Conservation (phyloP, 1,140 invertebrate species). For the Solen grandis region DNA sequence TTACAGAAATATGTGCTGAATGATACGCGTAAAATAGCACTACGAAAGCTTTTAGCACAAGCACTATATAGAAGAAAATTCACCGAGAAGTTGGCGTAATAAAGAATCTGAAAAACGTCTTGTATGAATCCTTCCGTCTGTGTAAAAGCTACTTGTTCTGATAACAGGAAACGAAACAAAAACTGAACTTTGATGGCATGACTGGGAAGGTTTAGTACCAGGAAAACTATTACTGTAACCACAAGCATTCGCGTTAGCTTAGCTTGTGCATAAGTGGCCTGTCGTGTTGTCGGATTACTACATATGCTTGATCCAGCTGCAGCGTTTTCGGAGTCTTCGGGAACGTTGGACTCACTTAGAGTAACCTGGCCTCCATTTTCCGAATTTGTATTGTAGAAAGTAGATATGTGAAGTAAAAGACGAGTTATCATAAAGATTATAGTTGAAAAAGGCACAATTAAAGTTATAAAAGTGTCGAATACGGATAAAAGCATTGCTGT, state of each 20-base stretch:
- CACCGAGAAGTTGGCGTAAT: slow-evolving; percentile 91
- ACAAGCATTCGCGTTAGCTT: slow-evolving; percentile 91
- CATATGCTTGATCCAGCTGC: background rate
- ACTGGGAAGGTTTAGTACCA: slow-evolving; percentile 88
- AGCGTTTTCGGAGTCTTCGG: background rate
- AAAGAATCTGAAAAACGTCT: slow-evolving; percentile 84
- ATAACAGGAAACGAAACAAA: slow-evolving; percentile 62
- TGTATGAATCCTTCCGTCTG: slow-evolving; percentile 80
- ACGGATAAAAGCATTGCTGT: slow-evolving; percentile 82
- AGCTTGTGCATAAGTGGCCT: slow-evolving; percentile 82
- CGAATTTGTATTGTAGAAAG: slow-evolving; percentile 33
- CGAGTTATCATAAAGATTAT: slow-evolving; percentile 84
- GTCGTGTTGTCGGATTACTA: background rate
- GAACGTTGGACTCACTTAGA: background rate
- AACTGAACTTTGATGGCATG: slow-evolving; percentile 77
- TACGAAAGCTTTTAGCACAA: slow-evolving; percentile 63
- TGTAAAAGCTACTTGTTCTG: slow-evolving; percentile 52
- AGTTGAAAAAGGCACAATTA: slow-evolving; percentile 82
- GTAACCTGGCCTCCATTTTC: no score
- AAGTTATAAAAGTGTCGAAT: slow-evolving; percentile 83
- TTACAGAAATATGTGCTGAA: background rate
- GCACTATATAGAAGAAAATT: slow-evolving; percentile 91
- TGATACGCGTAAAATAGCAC: slow-evolving; percentile 56
- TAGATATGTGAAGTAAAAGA: slow-evolving; percentile 78
- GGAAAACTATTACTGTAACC: slow-evolving; percentile 89